A percentile compares a stretch with the other conserved stretches of the same genome.
Conservation (phyloP, 1,140 invertebrate species). For the Eurosta solidaginis region DNA sequence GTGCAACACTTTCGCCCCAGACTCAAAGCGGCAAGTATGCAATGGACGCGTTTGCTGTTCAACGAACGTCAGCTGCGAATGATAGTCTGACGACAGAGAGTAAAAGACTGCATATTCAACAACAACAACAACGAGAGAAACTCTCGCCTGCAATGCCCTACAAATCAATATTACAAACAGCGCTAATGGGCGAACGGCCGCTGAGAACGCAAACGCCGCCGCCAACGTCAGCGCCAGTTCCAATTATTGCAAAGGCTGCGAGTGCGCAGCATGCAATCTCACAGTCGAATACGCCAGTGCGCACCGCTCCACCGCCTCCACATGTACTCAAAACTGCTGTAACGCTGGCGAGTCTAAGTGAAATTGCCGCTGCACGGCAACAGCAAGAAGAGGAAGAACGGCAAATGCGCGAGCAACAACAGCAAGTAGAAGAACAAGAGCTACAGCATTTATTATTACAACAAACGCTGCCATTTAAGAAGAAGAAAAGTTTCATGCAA, state of each 20-base stretch:
- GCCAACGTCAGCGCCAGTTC: conserved; percentile 29
- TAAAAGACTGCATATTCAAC: conserved; percentile 12
- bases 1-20: conserved; percentile 32
- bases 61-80: neutral
- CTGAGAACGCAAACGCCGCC: conserved; percentile 33
- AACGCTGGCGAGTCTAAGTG: conserved; percentile 52
- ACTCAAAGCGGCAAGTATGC: neutral
- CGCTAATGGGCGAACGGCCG: conserved; percentile 50
- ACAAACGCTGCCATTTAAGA: conserved; percentile 29
- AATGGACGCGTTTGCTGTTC: neutral
- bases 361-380: conserved; percentile 50
- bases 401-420: conserved; percentile 39
- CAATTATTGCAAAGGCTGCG: conserved; percentile 19
- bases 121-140: conserved; percentile 33
- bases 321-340: conserved; percentile 56
- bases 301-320: conserved; percentile 47
- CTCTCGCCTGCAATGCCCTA: conserved; percentile 35
- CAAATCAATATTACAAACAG: conserved; percentile 57
- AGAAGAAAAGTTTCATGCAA: conserved; percentile 27
- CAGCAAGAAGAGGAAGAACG: conserved; percentile 42
- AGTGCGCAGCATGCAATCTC: conserved; percentile 27
- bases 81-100: conserved; percentile 17
- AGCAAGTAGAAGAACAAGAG: conserved; percentile 12
- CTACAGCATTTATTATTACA: conserved; percentile 14
- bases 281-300: conserved; percentile 30